Percentiles rank a stretch among this genome's conserved stretches.
phyloP scores from a whole-genome alignment of 2,797 vertebrate genomes.

The Oreortyx pictus region DNA sequence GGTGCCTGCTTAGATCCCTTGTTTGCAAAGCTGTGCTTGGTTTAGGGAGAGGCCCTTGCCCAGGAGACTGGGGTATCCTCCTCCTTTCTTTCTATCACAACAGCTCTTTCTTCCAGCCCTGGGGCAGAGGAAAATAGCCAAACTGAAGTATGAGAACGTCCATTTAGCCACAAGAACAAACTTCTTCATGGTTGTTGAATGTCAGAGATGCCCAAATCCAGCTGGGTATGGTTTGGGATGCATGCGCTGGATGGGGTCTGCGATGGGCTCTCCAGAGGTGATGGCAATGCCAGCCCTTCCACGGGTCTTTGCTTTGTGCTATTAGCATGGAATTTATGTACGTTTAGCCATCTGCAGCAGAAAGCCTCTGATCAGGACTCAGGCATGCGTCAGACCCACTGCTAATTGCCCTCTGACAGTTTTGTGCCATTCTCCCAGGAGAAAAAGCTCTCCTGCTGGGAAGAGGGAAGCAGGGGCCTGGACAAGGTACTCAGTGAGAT shows the following conservation, averaged over 20 bases:
- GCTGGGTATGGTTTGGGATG: fast-evolving
- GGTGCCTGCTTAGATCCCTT: background rate
- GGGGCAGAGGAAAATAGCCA: background rate
- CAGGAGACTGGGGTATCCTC: background rate
- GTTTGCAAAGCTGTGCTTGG: background rate
- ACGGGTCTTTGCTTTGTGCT: background rate
- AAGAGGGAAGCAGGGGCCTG: background rate
- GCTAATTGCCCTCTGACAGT: background rate
- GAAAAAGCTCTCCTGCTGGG: background rate
- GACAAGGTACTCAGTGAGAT: background rate
- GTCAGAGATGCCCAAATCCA: background rate
- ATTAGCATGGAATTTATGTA: background rate
- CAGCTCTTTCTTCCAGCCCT: background rate
- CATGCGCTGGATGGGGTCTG: background rate
- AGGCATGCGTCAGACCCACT: background rate
- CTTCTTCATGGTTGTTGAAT: fast-evolving
- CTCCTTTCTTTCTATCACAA: background rate
- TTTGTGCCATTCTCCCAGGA: fast-evolving
- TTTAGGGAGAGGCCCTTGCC: background rate
- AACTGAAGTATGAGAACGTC: background rate
- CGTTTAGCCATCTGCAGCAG: background rate
- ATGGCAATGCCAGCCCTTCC: background rate
- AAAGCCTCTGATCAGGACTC: background rate
- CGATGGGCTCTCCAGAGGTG: background rate
- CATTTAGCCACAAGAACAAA: fast-evolving